Evolutionary conservation across 2,888 invertebrate genomes (phyloP), one percentile per base, ranked within the genome.

Genomic region (Macrophya annulata): DNA sequence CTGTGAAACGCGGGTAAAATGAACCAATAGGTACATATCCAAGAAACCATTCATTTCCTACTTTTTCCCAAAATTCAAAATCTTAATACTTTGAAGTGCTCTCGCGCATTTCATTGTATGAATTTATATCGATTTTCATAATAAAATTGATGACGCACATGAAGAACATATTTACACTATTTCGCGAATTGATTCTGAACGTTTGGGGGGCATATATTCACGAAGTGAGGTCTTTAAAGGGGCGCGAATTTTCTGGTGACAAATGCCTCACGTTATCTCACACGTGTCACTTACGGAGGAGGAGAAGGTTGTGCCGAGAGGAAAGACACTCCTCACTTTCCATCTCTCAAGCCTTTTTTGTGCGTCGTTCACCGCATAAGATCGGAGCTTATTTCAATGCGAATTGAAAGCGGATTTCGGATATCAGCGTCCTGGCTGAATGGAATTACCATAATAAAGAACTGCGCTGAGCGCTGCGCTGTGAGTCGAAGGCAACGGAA

Each of bases 391-490:
- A 90, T 90, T 90, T 89, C 89, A 89, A 89, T 90, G 89, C 89
- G 90, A 90, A 91, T 91, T 90, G 91, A 90, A 89, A 89, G 90
- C 89, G 90, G 90, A 91, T 90, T 89, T 89, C 86, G 88, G 89
- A 91, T 90, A 90, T 90, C 89, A 90, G 89, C 89, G 90, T 89
- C 90, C 87, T 86, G 85, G 85, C 77, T 86, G 90, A 91, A 91
- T 90, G 89, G 89, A 90, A 92, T 92, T 92, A 92, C 89, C 92
- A 92, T 92, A 92, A 92, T 92, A 92, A 91, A 92, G 89, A 74
- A 68, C 83, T 83, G 83, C 68, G 81, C 65, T 62, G 43, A 65
- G 15, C 62, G 84, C 48, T 31, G 40, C 79, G 51, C 74, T 68
- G 76, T 65, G 76, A 55, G 84, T 48, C 45, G 48, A 62, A 45